phyloP scores from a whole-genome alignment of 2,113 vertebrate species.

The Hymenochirus boettgeri region DNA sequence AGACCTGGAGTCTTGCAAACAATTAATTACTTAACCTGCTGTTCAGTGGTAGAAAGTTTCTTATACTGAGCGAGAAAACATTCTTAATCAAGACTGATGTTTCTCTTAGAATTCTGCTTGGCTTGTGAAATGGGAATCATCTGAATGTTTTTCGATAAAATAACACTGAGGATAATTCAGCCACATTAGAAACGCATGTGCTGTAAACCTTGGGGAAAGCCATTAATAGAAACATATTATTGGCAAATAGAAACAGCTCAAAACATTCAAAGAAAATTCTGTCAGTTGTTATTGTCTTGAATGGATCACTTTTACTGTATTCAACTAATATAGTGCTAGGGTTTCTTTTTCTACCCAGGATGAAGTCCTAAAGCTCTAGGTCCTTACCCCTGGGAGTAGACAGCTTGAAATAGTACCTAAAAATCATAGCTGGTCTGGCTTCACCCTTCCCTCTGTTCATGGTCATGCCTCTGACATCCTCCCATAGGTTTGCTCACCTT shows the following conservation, averaged over 20 bases:
- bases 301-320: too few relatives aligned
- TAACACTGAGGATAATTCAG: neutral
- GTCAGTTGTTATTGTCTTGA: too few relatives aligned
- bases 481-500: too few relatives aligned
- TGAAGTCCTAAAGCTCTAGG: too few relatives aligned
- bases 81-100: conserved; percentile 2
- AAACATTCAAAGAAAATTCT: neutral
- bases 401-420: too few relatives aligned
- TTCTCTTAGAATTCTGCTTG: neutral
- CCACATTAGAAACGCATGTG: neutral
- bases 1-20: neutral
- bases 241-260: neutral
- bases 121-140: neutral
- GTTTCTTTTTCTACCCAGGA: too few relatives aligned
- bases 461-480: too few relatives aligned
- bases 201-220: neutral
- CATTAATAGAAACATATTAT: neutral
- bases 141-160: neutral
- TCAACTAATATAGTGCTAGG: too few relatives aligned
- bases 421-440: too few relatives aligned
- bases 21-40: neutral
- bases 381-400: too few relatives aligned
- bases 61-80: neutral
- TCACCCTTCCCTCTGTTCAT: too few relatives aligned
- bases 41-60: conserved; percentile 5